Evolutionary conservation across 2,113 vertebrate species (phyloP), one percentile per base, ranked within the genome.

Genomic region (Petaurus breviceps): DNA sequence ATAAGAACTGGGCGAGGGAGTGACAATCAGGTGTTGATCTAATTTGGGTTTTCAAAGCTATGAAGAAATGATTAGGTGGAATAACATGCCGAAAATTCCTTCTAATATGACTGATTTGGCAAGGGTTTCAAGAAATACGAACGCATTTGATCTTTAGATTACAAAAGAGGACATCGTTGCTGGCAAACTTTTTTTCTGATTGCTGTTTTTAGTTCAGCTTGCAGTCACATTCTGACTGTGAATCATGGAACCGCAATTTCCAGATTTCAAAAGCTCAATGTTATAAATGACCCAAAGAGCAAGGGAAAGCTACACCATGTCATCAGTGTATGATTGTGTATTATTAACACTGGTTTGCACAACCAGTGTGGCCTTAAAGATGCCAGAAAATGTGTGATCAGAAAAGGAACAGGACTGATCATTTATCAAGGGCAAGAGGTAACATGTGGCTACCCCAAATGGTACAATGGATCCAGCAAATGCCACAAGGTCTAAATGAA

Each of bases 21-120:
- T 97, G 97, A 95, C 89, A 95, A 97, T 53, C 94, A 51, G 49
- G n/a, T 90, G 95, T 89, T 94, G 55, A 93, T 91, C 96, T 61
- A 92, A n/a, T 89, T 94, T 91, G 91, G 95, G 89, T 96, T 95
- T 95, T 95, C 84, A 90, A 53, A 90, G 52, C 53, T 94, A 90
- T 92, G 37, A 95, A 92, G 46, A 95, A 95, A 92, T 50, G 31
- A 95, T n/a, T 37, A 93, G 61, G 46, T 77, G 57, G 90, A 68
- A 26, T 47, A 47, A 84, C 68, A 84, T 37, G 43, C 49, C n/a
- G 47, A 22, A 51, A 94, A 89, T 46, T 77, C 93, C 53, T 90
- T 90, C 94, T 3, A 90, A 92, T 90, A 91, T 84, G 51, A 91
- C 52, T 91, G 68, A 43, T 22, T 84, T 84, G 68, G 37, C 68